phyloP scores from a whole-genome alignment of 2,888 invertebrate species.

The Drosophila mercatorum region DNA sequence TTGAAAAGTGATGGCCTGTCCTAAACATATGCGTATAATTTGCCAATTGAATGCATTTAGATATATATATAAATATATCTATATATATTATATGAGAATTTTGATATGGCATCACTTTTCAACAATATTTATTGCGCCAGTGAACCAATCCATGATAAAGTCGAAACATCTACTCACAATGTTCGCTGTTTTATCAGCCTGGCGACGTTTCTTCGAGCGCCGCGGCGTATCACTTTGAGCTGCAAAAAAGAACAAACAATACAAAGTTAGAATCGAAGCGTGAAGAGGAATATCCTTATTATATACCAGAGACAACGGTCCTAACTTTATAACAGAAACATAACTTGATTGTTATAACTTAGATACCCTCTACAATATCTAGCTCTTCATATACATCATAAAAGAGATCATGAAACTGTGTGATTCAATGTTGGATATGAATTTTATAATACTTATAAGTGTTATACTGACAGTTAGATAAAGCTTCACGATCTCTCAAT shows the following conservation, averaged over 20 bases:
- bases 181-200: conserved; percentile 87
- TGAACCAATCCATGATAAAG: conserved; percentile 56
- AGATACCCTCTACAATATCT: not conserved
- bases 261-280: not conserved
- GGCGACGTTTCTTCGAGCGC: conserved; percentile 87
- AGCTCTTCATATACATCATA: not conserved
- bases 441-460: no score
- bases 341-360: not conserved
- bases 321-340: not conserved
- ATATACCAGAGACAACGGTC: not conserved
- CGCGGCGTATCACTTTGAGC: conserved; percentile 84
- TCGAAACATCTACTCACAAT: conserved; percentile 86
- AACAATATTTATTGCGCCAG: conserved; percentile 43
- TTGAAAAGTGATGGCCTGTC: conserved; percentile 67
- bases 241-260: conserved; percentile 34
- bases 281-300: not conserved
- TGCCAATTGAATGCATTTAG: conserved; percentile 1
- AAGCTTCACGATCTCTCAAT: not conserved
- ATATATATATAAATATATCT: not conserved
- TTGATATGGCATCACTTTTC: conserved; percentile 68
- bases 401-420: not conserved
- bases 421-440: not conserved
- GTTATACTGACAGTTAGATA: not conserved
- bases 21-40: conserved; percentile 5
- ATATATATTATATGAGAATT: conserved; percentile 2